Percentiles rank a stretch among this genome's conserved stretches.
Evolutionary conservation across 2,113 vertebrate genomes (phyloP).

Genomic region (Ondatra zibethicus): DNA sequence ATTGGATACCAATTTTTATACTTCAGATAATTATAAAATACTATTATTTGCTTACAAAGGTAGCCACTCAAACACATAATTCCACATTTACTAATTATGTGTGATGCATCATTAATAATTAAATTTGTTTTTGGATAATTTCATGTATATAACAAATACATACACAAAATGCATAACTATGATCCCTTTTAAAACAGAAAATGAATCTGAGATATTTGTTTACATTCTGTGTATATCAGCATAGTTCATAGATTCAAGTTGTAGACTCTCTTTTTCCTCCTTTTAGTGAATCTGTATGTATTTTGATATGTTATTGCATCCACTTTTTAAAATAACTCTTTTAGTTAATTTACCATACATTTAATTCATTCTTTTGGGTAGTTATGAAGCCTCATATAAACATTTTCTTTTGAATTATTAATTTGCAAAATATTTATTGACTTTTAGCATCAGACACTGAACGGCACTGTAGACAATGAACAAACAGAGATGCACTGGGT

Average conservation of each 20-base stretch:
- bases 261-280: neutral
- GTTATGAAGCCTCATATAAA: slow-evolving; percentile 43
- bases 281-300: neutral
- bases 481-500: neutral
- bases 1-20: slow-evolving; percentile 22
- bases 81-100: neutral
- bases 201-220: neutral
- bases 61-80: slow-evolving; percentile 1
- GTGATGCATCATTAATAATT: neutral
- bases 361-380: neutral
- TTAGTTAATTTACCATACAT: neutral
- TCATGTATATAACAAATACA: neutral
- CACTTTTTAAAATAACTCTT: slow-evolving; percentile 8
- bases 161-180: neutral
- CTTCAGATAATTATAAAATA: neutral
- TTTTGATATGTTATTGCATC: neutral
- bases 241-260: neutral
- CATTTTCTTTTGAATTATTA: slow-evolving; percentile 41
- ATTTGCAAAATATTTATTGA: slow-evolving; percentile 31
- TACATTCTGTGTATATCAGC: neutral
- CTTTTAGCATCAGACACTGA: neutral
- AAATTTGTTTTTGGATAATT: neutral
- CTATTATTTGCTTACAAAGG: neutral
- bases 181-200: neutral
- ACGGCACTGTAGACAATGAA: neutral